These are phyloP conservation scores for Agrochola lychnidis DNA, from an alignment of 2,888 invertebrate species.

Conservation along the genomic window DNA sequence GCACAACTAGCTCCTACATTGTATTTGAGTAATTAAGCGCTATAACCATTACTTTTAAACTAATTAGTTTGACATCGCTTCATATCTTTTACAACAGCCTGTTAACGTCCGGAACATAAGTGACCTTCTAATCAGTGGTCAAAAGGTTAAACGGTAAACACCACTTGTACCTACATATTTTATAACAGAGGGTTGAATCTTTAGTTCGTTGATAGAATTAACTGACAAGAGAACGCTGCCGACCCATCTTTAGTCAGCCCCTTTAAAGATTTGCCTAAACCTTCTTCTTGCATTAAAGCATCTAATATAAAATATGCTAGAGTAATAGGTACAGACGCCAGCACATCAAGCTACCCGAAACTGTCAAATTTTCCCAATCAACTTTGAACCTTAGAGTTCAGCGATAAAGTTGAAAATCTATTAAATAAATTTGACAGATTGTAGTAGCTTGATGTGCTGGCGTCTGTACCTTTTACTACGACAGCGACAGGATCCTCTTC, in stretches of 20 bases:
- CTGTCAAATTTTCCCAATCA: no score
- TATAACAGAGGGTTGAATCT: not conserved
- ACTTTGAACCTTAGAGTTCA: no score
- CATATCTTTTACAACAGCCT: not conserved
- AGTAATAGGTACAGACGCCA: no score
- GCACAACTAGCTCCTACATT: slow-evolving; percentile 4
- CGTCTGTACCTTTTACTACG: not conserved
- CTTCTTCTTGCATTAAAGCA: not conserved
- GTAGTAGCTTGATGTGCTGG: no score
- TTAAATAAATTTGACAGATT: no score
- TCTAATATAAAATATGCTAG: not conserved
- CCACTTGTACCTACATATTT: not conserved
- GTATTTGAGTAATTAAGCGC: not conserved
- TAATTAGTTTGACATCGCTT: slow-evolving; percentile 3
- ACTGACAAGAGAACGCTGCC: not conserved
- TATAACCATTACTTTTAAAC: slow-evolving; percentile 1
- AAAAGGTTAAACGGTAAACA: not conserved
- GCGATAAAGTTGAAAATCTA: no score
- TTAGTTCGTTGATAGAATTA: not conserved
- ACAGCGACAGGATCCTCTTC: not conserved
- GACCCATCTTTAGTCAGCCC: not conserved
- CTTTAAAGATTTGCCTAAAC: not conserved
- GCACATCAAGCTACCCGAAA: no score
- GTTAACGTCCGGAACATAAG: not conserved
- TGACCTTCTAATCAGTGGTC: not conserved